Evolutionary conservation across 2,113 vertebrate species (phyloP), one percentile per base, ranked within the genome.

Genomic region (Empidonax traillii): DNA sequence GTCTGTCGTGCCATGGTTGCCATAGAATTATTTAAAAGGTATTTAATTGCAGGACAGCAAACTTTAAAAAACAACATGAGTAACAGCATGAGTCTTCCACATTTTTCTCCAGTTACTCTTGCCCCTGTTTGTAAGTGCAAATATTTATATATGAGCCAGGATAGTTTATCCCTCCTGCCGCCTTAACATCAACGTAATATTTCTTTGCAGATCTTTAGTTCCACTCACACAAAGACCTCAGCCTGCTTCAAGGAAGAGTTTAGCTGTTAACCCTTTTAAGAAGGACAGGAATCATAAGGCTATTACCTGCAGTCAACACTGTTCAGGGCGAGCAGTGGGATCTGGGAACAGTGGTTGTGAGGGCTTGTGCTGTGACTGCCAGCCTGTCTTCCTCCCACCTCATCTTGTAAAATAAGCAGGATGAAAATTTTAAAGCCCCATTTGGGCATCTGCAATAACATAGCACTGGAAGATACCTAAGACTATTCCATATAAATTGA

Each of bases 141-240:
- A 95, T 95, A 91, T 96, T 96, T 96, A 94, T 33, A 17, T 51
- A 51, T 73, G 51, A 86, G 31, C 49, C 73, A 82, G 56, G 58
- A 93, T 41, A 81, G 93, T 96, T 97, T 97, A 96, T 93, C 66
- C 44, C 11, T 96, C 27, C 17, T 74, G 83, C 56, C 11, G 90
- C 59, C 37, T 90, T 65, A 90, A 87, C 22, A 88, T 61, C 68
- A 92, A 71, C 0, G 4, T 27, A 63, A 46, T 39, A 35, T 51
- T 80, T 59, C 21, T 94, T 77, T 85, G 39, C 33, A 85, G n/a
- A 37, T 65, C 61, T 89, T 89, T 23, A 85, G 44, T 27, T 44
- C 53, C 17, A 11, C 49, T 91, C 55, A 59, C 67, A 55, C 1
- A 53, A 62, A 89, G 41, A 74, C 53, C 31, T 94, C 67, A 85